phyloP scores from a whole-genome alignment of 2,888 invertebrate species.

The Cepaea hortensis region DNA sequence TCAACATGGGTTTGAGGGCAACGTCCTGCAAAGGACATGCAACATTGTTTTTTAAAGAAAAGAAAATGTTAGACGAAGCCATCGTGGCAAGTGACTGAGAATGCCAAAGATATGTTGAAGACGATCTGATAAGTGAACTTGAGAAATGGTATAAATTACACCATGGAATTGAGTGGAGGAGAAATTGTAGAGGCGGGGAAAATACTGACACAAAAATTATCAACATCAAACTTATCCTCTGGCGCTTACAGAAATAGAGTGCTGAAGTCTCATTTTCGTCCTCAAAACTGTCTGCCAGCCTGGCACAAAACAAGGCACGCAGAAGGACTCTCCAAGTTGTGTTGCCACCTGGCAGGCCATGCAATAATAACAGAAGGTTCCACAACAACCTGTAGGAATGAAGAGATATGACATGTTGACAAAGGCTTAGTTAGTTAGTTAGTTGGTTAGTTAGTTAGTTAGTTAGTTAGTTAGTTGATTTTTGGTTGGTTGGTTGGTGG shows the following conservation, averaged over 20 bases:
- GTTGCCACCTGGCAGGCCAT: slow-evolving; percentile 46
- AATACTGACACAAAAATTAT: neutral
- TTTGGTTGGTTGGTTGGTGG: too few species aligned
- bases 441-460: too few species aligned
- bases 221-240: neutral
- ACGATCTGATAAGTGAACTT: too few species aligned
- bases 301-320: slow-evolving; percentile 52
- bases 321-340: slow-evolving; percentile 51
- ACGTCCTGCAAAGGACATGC: too few species aligned
- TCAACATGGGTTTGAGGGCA: too few species aligned
- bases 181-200: too few species aligned
- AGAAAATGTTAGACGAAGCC: too few species aligned
- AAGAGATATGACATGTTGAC: neutral
- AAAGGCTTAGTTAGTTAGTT: neutral
- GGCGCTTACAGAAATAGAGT: slow-evolving; percentile 44
- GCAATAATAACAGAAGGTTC: slow-evolving; percentile 47
- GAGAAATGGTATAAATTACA: too few species aligned
- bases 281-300: slow-evolving; percentile 46
- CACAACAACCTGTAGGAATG: slow-evolving; percentile 43
- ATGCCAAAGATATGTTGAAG: too few species aligned
- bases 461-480: too few species aligned
- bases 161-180: neutral
- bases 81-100: too few species aligned
- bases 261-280: slow-evolving; percentile 46
- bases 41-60: too few species aligned